These are phyloP conservation scores for Ophioderma brevispina DNA, from an alignment of 35 echinoderm and acorn worm species.

Conservation along the genomic window DNA sequence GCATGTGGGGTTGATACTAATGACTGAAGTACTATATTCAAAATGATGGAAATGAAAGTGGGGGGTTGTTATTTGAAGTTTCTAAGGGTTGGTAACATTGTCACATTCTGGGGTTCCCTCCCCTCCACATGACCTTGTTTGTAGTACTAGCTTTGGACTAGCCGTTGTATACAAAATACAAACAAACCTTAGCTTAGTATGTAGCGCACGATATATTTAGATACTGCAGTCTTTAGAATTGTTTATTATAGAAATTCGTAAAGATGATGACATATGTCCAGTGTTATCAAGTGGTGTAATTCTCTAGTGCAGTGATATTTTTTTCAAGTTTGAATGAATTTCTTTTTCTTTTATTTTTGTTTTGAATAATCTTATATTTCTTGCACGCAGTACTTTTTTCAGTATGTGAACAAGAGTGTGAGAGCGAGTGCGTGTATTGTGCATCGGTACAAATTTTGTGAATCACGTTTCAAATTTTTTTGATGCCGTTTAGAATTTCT, in stretches of 20 bases:
- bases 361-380: background rate
- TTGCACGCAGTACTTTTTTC: background rate
- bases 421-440: background rate
- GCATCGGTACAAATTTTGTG: no score
- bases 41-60: no score
- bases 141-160: background rate
- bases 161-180: background rate
- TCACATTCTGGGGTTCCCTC: background rate
- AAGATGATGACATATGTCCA: background rate
- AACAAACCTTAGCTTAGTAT: background rate
- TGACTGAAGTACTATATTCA: background rate
- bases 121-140: background rate
- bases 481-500: no score
- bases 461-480: no score
- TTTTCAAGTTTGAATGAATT: background rate
- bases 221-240: background rate
- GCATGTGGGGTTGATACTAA: background rate
- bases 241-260: background rate
- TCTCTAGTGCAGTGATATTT: constrained; percentile 4
- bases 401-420: background rate
- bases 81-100: background rate
- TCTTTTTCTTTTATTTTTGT: background rate
- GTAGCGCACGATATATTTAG: background rate
- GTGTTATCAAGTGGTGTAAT: background rate
- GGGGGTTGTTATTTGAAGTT: background rate